phyloP scores from a whole-genome alignment of 2,888 invertebrate genomes.

The Pseudoips prasinana region DNA sequence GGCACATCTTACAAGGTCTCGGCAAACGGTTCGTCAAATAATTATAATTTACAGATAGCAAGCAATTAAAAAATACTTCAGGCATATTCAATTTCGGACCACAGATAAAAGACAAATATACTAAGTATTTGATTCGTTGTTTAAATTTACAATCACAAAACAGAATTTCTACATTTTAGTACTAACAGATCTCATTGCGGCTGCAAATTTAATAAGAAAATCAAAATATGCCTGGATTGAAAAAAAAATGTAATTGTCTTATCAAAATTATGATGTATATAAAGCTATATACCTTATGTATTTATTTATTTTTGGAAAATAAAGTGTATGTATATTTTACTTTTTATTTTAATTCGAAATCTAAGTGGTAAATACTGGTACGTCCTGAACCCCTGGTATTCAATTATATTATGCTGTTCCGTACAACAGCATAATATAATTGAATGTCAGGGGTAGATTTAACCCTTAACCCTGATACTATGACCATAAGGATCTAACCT shows the following conservation, averaged over 20 bases:
- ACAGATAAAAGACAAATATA: background rate
- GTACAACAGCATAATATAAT: too few relatives aligned
- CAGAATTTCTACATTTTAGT: too few relatives aligned
- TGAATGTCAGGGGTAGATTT: too few relatives aligned
- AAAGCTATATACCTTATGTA: slow-evolving; percentile 9
- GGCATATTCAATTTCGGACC: slow-evolving; percentile 3
- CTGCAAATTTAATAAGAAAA: background rate
- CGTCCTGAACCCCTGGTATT: too few relatives aligned
- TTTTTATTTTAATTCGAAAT: slow-evolving; percentile 2
- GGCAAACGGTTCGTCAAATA: background rate
- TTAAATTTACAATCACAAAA: too few relatives aligned
- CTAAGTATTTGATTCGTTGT: background rate
- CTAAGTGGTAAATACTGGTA: too few relatives aligned
- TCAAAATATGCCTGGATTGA: slow-evolving; percentile 10
- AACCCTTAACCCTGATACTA: too few relatives aligned
- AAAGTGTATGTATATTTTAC: slow-evolving; percentile 17
- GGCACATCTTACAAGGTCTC: background rate
- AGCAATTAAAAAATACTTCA: slow-evolving; percentile 19
- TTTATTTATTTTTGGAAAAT: slow-evolving; percentile 28
- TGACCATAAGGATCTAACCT: too few relatives aligned
- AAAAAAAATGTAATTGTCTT: slow-evolving; percentile 29
- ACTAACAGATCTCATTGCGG: slow-evolving; percentile 1
- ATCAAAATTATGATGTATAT: too few relatives aligned
- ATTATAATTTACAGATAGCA: background rate
- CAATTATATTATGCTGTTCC: too few relatives aligned